Conservation (phyloP, 2,797 vertebrate species). For the Clarias fuscus region DNA sequence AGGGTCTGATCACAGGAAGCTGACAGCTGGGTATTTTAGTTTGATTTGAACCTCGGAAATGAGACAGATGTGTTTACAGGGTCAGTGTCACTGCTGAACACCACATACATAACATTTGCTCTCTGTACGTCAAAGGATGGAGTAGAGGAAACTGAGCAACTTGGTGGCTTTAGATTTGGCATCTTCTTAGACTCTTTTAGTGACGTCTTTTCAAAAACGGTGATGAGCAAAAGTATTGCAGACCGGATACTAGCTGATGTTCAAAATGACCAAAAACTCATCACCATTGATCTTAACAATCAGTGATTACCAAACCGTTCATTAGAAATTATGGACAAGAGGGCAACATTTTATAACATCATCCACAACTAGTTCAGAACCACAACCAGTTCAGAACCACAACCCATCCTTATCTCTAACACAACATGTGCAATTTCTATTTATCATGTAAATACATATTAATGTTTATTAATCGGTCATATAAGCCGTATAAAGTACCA, state of each 20-base stretch:
- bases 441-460: too few relatives aligned
- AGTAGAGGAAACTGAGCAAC: neutral
- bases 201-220: neutral
- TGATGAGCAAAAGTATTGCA: neutral
- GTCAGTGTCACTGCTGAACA: neutral
- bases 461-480: too few relatives aligned
- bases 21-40: neutral
- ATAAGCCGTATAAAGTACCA: too few relatives aligned
- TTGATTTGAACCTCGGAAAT: neutral
- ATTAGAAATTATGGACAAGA: too few relatives aligned
- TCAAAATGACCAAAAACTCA: neutral
- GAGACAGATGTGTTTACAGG: neutral
- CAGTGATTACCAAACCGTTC: neutral
- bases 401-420: too few relatives aligned
- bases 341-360: too few relatives aligned
- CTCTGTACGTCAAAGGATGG: neutral
- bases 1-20: neutral
- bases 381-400: too few relatives aligned
- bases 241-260: neutral
- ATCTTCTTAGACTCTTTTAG: neutral
- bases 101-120: neutral
- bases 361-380: too few relatives aligned
- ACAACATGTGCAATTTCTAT: too few relatives aligned
- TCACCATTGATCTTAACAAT: neutral
- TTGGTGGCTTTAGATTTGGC: neutral